Evolutionary conservation across 1,140 invertebrate genomes (phyloP), one percentile per base, ranked within the genome.

Genomic region (Bombus haemorrhoidalis): DNA sequence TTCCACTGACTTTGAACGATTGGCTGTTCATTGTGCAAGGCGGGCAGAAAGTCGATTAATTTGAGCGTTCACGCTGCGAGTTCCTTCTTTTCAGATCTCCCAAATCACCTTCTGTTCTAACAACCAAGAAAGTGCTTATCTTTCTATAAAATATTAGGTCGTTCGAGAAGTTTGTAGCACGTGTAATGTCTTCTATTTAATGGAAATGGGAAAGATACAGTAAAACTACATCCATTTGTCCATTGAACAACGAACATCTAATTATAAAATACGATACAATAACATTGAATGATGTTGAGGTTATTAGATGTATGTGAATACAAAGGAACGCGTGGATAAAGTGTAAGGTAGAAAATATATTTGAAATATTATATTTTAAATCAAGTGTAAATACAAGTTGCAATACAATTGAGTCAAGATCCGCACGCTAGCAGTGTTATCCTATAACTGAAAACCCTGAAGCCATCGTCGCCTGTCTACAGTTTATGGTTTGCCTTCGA

Each of bases 1-100:
- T 82, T 83, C 85, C 47, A 86, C 25, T 76, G 69, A 83, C 79
- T 74, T 69, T 86, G 74, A 89, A 88, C 78, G 83, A 86, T 88
- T 71, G 88, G 64, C 41, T 59, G 75, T 79, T 84, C 66, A 13
- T 3, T 34, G 57, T 18, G 39, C 37, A 66, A 77, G 57, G n/a
- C 53, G 28, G 37, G 81, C 41, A 62, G 74, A 64, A 78, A 77
- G 64, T 77, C 59, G n/a, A 80, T 59, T 85, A 85, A 78, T 81
- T 59, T 18, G 53, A 66, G 13, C 13, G 32, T 76, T 87, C 62
- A 28, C 64, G 64, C 64, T 57, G 34, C 68, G 59, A 81, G 28
- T 53, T 47, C 41, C 66, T 34, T 43, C 53, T 71, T 59, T 69
- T 10, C 47, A 3, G 1, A 1, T 28, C 25, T 2, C 15, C 28